These are phyloP conservation scores for Drosophila bunnanda DNA, from an alignment of 2,888 invertebrate species.

Conservation along the genomic window DNA sequence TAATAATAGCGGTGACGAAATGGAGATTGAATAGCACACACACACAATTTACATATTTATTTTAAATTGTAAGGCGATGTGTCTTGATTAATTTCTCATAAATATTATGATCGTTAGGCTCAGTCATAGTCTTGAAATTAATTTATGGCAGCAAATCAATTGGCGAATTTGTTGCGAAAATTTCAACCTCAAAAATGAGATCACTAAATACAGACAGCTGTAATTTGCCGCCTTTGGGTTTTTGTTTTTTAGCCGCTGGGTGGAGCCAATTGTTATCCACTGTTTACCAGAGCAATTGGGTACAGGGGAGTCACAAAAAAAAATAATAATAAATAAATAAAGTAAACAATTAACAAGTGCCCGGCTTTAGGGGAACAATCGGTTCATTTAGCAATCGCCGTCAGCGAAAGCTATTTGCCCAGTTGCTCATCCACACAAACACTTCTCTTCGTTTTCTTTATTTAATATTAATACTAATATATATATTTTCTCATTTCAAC, in stretches of 20 bases:
- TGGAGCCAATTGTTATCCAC: background rate
- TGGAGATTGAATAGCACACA: constrained; percentile 2
- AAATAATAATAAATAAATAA: background rate
- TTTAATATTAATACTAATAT: background rate
- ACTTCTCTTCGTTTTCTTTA: constrained; percentile 14
- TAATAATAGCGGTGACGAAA: constrained; percentile 53
- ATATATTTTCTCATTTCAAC: background rate
- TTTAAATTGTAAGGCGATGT: constrained; percentile 1
- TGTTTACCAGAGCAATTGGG: constrained; percentile 16
- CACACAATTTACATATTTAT: constrained; percentile 18
- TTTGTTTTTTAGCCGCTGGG: background rate
- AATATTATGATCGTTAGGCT: constrained; percentile 1
- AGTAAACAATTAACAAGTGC: constrained; percentile 34
- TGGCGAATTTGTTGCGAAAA: background rate
- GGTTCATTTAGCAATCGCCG: constrained; percentile 21
- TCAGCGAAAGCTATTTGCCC: constrained; percentile 31
- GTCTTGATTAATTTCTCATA: constrained; percentile 1
- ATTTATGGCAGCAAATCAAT: constrained; percentile 4
- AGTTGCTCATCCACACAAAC: constrained; percentile 12
- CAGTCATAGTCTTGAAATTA: background rate
- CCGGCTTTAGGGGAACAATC: constrained; percentile 19
- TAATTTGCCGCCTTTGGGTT: background rate
- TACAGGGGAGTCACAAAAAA: constrained; percentile 5
- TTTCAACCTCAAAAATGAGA: constrained; percentile 18
- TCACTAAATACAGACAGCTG: constrained; percentile 1